Evolutionary conservation across 1,140 invertebrate species (phyloP).

Genomic region (Orussus abietinus): DNA sequence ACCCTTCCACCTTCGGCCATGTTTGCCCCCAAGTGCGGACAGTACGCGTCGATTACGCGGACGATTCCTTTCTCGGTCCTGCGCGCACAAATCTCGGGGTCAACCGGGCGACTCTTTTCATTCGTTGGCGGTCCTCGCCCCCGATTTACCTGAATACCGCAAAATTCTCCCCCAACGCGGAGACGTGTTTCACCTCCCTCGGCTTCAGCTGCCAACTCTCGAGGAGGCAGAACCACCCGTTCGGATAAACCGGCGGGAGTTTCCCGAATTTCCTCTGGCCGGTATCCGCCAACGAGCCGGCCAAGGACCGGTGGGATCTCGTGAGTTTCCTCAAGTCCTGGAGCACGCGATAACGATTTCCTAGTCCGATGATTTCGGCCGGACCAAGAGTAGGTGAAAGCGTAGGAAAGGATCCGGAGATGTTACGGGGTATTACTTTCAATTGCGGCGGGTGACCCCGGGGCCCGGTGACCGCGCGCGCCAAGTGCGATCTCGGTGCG

Average conservation of each 20-base stretch:
- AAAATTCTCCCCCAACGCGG: slow-evolving; percentile 72
- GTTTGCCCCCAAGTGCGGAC: slow-evolving; percentile 86
- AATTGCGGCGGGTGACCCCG: too few relatives aligned
- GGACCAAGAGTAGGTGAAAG: too few relatives aligned
- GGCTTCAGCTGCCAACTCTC: slow-evolving; percentile 65
- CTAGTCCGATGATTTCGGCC: too few relatives aligned
- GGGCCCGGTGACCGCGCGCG: too few relatives aligned
- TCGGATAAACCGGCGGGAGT: slow-evolving; percentile 80
- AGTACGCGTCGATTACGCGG: slow-evolving; percentile 78
- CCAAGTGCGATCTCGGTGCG: too few relatives aligned
- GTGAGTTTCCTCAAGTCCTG: slow-evolving; percentile 27
- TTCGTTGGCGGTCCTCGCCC: too few relatives aligned
- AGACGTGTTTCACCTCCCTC: slow-evolving; percentile 62
- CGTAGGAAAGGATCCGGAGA: too few relatives aligned
- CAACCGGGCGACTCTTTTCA: neutral
- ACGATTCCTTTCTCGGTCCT: slow-evolving; percentile 59
- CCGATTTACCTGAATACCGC: slow-evolving; percentile 73
- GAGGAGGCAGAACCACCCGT: slow-evolving; percentile 81
- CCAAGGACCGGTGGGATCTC: too few relatives aligned
- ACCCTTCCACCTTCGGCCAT: slow-evolving; percentile 74
- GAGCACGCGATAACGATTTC: too few relatives aligned
- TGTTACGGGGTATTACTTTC: too few relatives aligned
- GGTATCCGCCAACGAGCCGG: too few relatives aligned
- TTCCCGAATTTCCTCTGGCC: slow-evolving; percentile 59
- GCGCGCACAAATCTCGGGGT: neutral